A percentile compares a stretch with the other conserved stretches of the same genome.
Conservation (phyloP, 2,113 vertebrate genomes). For the Tautogolabrus adspersus region DNA sequence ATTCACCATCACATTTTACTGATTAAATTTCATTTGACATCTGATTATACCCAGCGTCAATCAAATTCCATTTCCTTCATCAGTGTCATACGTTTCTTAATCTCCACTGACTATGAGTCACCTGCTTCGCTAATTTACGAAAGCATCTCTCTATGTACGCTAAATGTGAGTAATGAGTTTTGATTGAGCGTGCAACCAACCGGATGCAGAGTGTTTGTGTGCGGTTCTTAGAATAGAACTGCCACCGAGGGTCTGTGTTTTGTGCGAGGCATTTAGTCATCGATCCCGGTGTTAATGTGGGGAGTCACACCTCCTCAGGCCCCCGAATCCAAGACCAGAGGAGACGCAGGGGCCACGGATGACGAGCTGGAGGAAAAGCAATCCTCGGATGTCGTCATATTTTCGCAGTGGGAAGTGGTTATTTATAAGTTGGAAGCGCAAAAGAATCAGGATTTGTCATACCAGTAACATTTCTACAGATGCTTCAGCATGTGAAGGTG, state of each 20-base stretch:
- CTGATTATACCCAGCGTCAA: conserved; percentile 48
- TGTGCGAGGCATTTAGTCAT: conserved; percentile 60
- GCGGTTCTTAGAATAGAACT: conserved; percentile 60
- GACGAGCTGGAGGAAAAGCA: conserved; percentile 16
- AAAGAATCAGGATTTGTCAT: conserved; percentile 59
- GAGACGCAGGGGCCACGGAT: conserved; percentile 18
- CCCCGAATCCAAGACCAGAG: conserved; percentile 24
- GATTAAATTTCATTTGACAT: conserved; percentile 56
- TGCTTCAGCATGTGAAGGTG: conserved; percentile 16
- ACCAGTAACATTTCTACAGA: conserved; percentile 59
- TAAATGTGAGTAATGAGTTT: conserved; percentile 61
- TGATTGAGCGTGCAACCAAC: conserved; percentile 56
- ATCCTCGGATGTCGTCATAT: conserved; percentile 31
- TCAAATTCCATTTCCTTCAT: conserved; percentile 38
- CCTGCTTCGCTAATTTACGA: conserved; percentile 39
- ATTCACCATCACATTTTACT: conserved; percentile 12
- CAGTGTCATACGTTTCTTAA: conserved; percentile 21
- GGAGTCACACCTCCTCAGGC: conserved; percentile 59
- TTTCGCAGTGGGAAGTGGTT: conserved; percentile 21
- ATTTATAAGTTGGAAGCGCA: conserved; percentile 44
- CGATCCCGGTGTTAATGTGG: conserved; percentile 58
- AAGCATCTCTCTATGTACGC: conserved; percentile 24
- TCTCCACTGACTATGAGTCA: conserved; percentile 55
- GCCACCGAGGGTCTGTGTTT: conserved; percentile 11
- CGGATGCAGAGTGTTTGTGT: conserved; percentile 7